These are phyloP conservation scores for Poeciliopsis prolifica DNA, from an alignment of 2,113 vertebrate species.

Conservation along the genomic window DNA sequence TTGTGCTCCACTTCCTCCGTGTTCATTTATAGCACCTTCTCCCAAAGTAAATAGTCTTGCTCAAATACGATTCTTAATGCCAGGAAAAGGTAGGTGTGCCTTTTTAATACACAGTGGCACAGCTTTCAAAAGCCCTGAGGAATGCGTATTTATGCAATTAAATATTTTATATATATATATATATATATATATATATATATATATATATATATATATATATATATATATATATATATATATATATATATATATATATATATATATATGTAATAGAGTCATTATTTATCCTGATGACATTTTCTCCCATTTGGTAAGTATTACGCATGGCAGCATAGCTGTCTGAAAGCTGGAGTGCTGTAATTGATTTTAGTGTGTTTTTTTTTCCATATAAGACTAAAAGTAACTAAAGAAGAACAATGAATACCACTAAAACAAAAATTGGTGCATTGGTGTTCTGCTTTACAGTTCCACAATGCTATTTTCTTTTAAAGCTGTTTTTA, in stretches of 20 bases:
- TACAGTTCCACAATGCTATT: neutral
- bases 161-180: conserved; percentile 26
- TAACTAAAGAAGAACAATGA: neutral
- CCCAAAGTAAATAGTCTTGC: conserved; percentile 73
- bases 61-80: conserved; percentile 66
- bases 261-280: conserved; percentile 40
- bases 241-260: conserved; percentile 21
- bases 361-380: conserved; percentile 2
- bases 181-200: conserved; percentile 25
- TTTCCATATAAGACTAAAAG: neutral
- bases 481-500: neutral
- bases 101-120: conserved; percentile 26
- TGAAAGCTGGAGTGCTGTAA: conserved; percentile 31
- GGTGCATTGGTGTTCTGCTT: neutral
- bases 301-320: conserved; percentile 39
- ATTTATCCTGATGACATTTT: conserved; percentile 48
- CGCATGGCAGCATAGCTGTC: conserved; percentile 46
- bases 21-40: conserved; percentile 75
- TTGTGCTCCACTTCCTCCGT: conserved; percentile 68
- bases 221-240: too few relatives aligned
- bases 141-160: conserved; percentile 57
- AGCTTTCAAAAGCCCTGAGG: conserved; percentile 44
- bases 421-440: neutral
- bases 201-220: too few relatives aligned
- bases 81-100: conserved; percentile 52